phyloP scores from a whole-genome alignment of 2,888 invertebrate species.

The Hydriomena furcata region DNA sequence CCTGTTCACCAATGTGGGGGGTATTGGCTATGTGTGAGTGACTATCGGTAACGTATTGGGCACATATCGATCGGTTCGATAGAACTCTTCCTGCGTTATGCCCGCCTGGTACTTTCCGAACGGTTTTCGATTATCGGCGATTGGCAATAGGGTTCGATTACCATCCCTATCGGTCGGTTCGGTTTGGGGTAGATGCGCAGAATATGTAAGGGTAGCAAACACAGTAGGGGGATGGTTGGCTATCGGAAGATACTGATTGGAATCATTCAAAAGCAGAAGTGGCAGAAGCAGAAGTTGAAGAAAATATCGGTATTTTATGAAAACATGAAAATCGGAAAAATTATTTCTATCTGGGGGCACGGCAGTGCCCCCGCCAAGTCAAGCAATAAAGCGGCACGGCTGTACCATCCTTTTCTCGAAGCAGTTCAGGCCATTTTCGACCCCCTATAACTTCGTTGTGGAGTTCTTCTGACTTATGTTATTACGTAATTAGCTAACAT shows the following conservation, averaged over 20 bases:
- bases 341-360: neutral
- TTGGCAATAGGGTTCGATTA: conserved; percentile 66
- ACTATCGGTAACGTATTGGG: conserved; percentile 36
- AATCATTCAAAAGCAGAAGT: too few relatives aligned
- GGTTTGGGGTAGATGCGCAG: conserved; percentile 14
- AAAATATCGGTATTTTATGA: too few relatives aligned
- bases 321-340: conserved; percentile 1
- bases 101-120: conserved; percentile 74
- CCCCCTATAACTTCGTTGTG: too few relatives aligned
- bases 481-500: too few relatives aligned
- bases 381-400: too few relatives aligned
- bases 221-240: neutral
- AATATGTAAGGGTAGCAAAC: neutral
- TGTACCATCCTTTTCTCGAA: too few relatives aligned
- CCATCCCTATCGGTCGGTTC: conserved; percentile 20
- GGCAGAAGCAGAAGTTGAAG: too few relatives aligned
- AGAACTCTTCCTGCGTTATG: conserved; percentile 53
- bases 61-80: conserved; percentile 77
- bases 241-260: too few relatives aligned
- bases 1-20: conserved; percentile 29
- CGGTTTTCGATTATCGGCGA: conserved; percentile 76
- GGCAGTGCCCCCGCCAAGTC: too few relatives aligned
- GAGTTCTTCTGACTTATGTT: too few relatives aligned
- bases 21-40: conserved; percentile 20
- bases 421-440: too few relatives aligned